Conservation (phyloP, 2,113 vertebrate species). For the Eonycteris spelaea region DNA sequence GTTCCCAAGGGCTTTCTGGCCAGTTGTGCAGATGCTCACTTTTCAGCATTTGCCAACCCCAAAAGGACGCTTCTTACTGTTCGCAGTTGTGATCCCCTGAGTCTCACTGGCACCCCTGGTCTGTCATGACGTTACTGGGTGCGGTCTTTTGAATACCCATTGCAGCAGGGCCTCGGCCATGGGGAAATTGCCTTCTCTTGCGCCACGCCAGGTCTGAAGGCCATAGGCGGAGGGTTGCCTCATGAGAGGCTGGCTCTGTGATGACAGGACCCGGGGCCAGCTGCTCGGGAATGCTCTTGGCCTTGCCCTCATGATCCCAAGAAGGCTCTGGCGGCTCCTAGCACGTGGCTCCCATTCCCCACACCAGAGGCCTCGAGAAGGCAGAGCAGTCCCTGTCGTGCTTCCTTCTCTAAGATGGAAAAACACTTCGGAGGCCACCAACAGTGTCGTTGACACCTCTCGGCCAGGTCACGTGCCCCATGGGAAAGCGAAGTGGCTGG, state of each 20-base stretch:
- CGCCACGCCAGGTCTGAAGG: rapidly evolving
- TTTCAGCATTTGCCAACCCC: background rate
- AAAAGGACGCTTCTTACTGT: background rate
- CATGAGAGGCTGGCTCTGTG: background rate
- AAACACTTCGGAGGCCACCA: background rate
- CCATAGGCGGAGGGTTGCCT: rapidly evolving
- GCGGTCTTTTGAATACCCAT: background rate
- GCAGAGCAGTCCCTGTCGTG: rapidly evolving
- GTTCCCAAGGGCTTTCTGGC: background rate
- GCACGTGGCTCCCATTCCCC: rapidly evolving
- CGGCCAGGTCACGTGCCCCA: background rate
- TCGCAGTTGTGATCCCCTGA: too few relatives aligned
- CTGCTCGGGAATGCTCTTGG: background rate
- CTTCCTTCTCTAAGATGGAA: background rate
- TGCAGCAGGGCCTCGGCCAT: rapidly evolving
- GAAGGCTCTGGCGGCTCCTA: background rate
- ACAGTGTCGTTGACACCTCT: background rate
- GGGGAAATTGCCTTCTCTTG: background rate
- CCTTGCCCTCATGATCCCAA: background rate
- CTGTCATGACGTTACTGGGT: background rate
- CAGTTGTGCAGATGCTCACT: background rate
- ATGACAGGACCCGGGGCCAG: background rate
- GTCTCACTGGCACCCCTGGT: rapidly evolving
- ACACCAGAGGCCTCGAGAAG: rapidly evolving
- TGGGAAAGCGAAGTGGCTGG: background rate